A percentile compares a stretch with the other conserved stretches of the same genome.
Conservation (phyloP, 2,888 invertebrate species). For the Apotomis betuletana region DNA sequence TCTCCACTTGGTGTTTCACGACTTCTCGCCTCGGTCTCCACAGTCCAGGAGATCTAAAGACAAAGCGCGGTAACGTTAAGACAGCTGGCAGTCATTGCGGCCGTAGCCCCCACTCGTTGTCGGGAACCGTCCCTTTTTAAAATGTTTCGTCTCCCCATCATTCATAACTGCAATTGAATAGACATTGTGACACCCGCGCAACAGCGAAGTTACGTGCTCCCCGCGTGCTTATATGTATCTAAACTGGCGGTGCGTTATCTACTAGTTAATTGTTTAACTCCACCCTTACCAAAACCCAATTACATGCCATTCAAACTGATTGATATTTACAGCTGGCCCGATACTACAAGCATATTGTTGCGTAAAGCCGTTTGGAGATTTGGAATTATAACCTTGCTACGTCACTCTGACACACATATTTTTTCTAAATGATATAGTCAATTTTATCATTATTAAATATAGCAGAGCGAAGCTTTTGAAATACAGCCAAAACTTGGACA, state of each 20-base stretch:
- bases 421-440: slow-evolving; percentile 52
- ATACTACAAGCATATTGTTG: not conserved
- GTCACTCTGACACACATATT: not conserved
- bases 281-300: slow-evolving; percentile 15
- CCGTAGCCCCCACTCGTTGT: slow-evolving; percentile 52
- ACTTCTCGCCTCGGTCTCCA: slow-evolving; percentile 15
- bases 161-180: slow-evolving; percentile 35
- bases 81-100: slow-evolving; percentile 51
- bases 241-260: slow-evolving; percentile 11
- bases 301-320: slow-evolving; percentile 13
- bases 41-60: slow-evolving; percentile 48
- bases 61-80: slow-evolving; percentile 51
- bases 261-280: slow-evolving; percentile 17
- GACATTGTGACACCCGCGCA: slow-evolving; percentile 16
- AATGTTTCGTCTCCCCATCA: slow-evolving; percentile 51
- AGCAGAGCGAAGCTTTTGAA: slow-evolving; percentile 43
- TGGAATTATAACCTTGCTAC: not conserved
- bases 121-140: slow-evolving; percentile 51
- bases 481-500: slow-evolving; percentile 32
- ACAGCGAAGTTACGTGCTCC: slow-evolving; percentile 22
- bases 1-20: slow-evolving; percentile 27
- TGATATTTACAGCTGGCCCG: slow-evolving; percentile 16
- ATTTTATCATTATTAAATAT: slow-evolving; percentile 56
- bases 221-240: not conserved
- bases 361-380: not conserved